These are phyloP conservation scores for Lasiurus borealis DNA, from an alignment of 2,113 vertebrate species.

Conservation along the genomic window DNA sequence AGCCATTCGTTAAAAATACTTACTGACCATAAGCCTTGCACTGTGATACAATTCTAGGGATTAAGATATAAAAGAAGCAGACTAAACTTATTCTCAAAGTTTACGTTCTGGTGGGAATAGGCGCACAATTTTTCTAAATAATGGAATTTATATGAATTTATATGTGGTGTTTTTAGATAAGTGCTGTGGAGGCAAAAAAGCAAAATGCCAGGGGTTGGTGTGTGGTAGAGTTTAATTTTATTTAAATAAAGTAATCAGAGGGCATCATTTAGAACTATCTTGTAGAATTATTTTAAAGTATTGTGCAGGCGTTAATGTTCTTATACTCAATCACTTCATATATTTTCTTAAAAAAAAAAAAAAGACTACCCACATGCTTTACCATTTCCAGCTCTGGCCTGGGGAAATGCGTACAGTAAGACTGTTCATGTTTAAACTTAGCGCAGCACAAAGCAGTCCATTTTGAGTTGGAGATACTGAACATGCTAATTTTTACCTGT, in stretches of 20 bases:
- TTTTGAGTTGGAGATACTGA: not conserved
- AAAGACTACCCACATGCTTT: not conserved
- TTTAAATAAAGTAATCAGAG: not conserved
- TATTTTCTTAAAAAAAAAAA: not conserved
- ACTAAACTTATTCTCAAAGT: not conserved
- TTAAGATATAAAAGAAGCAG: conserved; percentile 1
- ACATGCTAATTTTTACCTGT: not conserved
- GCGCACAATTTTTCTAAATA: not conserved
- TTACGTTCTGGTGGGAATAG: not conserved
- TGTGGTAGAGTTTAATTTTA: not conserved
- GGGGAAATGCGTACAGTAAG: not conserved
- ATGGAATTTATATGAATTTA: not conserved
- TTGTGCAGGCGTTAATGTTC: not conserved
- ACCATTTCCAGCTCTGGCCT: not conserved
- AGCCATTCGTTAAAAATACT: not conserved
- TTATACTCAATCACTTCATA: not conserved
- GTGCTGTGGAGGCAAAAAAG: not conserved
- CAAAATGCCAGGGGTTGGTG: not conserved
- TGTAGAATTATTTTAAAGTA: not conserved
- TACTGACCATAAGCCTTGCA: not conserved
- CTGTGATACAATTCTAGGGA: not conserved
- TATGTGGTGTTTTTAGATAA: not conserved
- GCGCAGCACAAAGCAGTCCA: not conserved
- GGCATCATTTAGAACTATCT: not conserved
- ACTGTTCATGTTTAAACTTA: not conserved